Evolutionary conservation across 1,140 invertebrate genomes (phyloP).

Genomic region (Thaumetopoea pityocampa): DNA sequence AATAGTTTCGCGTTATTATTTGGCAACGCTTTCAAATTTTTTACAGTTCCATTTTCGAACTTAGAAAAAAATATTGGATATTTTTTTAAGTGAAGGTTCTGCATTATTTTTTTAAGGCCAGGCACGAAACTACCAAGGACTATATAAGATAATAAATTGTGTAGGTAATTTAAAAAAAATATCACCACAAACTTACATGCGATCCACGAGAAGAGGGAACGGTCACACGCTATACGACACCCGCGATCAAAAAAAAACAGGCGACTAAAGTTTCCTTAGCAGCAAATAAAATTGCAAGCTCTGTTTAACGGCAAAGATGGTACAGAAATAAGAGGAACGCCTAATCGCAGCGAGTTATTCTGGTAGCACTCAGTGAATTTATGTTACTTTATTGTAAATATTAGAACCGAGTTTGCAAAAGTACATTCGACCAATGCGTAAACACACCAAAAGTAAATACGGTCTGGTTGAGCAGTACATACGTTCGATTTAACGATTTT

Average conservation of each 20-base stretch:
- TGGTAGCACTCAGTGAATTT: conserved; percentile 29
- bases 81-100: too few relatives aligned
- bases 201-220: conserved; percentile 23
- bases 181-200: conserved; percentile 20
- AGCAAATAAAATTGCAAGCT: conserved; percentile 15
- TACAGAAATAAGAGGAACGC: conserved; percentile 23
- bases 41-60: too few relatives aligned
- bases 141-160: background rate
- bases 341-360: conserved; percentile 28
- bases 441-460: conserved; percentile 63
- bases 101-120: too few relatives aligned
- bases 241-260: conserved; percentile 19
- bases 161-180: conserved; percentile 2
- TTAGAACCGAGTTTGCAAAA: conserved; percentile 45
- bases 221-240: conserved; percentile 13
- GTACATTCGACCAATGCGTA: conserved; percentile 54
- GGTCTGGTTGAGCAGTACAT: conserved; percentile 31
- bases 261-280: conserved; percentile 13
- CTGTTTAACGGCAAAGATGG: conserved; percentile 13
- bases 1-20: too few relatives aligned
- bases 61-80: too few relatives aligned
- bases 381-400: conserved; percentile 40
- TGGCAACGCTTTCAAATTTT: too few relatives aligned
- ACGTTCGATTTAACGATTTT: conserved; percentile 60
- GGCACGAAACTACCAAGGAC: conserved; percentile 4